These are phyloP conservation scores for Pasiphila rectangulata DNA, from an alignment of 2,888 invertebrate genomes.

Conservation along the genomic window DNA sequence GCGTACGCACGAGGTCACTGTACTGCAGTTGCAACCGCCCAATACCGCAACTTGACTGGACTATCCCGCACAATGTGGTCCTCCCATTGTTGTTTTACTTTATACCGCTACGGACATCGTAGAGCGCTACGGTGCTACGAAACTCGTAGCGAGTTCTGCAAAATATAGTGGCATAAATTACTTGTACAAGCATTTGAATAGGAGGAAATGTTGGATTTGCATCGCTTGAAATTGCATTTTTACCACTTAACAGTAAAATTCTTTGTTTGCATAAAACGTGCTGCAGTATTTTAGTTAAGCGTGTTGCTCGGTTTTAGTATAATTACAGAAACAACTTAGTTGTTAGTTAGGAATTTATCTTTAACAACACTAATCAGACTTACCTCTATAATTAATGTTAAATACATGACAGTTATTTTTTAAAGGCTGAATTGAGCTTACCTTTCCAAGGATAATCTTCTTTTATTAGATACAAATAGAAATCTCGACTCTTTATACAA, in stretches of 20 bases:
- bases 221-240: conserved; percentile 2
- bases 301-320: neutral
- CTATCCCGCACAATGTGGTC: conserved; percentile 40
- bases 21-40: conserved; percentile 76
- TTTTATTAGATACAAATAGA: neutral
- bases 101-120: conserved; percentile 8
- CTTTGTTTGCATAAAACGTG: neutral
- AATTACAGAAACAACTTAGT: no score
- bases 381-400: no score
- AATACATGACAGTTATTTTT: no score
- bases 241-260: neutral
- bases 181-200: neutral
- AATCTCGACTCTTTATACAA: neutral
- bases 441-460: no score
- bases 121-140: conserved; percentile 17
- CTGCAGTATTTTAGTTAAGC: neutral
- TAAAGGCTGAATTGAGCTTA: no score
- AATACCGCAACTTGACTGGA: conserved; percentile 72
- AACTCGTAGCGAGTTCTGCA: conserved; percentile 21
- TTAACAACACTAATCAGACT: no score
- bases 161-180: conserved; percentile 11
- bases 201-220: conserved; percentile 3
- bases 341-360: no score
- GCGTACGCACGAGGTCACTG: conserved; percentile 79
- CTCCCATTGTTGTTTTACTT: conserved; percentile 29